Evolutionary conservation across 2,797 vertebrate species (phyloP).

Genomic region (Microctenopoma stevenorrisi): DNA sequence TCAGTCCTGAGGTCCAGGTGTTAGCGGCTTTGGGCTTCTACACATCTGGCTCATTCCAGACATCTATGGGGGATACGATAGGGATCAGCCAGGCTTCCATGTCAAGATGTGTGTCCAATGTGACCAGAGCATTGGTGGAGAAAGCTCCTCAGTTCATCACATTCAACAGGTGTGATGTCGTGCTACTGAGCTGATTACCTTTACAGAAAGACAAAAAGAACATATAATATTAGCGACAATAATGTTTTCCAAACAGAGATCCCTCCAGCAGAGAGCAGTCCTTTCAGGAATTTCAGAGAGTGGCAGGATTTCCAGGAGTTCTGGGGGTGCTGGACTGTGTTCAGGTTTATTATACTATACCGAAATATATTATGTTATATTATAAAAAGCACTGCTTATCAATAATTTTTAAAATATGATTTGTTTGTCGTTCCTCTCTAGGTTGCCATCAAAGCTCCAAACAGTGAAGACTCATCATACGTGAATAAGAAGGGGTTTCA

Average conservation of each 20-base stretch:
- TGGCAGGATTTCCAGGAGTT: constrained; percentile 93
- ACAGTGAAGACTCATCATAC: constrained; percentile 92
- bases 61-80: constrained; percentile 95
- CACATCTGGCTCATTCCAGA: constrained; percentile 96
- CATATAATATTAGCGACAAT: neutral
- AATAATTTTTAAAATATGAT: neutral
- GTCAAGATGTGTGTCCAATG: constrained; percentile 96
- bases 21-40: constrained; percentile 96
- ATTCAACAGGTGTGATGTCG: constrained; percentile 57
- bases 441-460: constrained; percentile 95
- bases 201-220: neutral
- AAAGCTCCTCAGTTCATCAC: constrained; percentile 91
- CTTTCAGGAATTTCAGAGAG: constrained; percentile 90
- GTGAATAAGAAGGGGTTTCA: constrained; percentile 95
- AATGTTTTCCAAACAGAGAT: constrained; percentile 70
- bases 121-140: constrained; percentile 93
- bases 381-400: neutral
- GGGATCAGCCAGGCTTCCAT: constrained; percentile 98
- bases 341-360: constrained; percentile 58
- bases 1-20: constrained; percentile 96
- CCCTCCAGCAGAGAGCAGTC: constrained; percentile 83
- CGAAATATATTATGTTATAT: neutral
- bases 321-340: constrained; percentile 93
- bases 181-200: neutral
- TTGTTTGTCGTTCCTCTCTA: constrained; percentile 52